phyloP scores from a whole-genome alignment of 2,888 invertebrate genomes.

The Ormyrus labotus region DNA sequence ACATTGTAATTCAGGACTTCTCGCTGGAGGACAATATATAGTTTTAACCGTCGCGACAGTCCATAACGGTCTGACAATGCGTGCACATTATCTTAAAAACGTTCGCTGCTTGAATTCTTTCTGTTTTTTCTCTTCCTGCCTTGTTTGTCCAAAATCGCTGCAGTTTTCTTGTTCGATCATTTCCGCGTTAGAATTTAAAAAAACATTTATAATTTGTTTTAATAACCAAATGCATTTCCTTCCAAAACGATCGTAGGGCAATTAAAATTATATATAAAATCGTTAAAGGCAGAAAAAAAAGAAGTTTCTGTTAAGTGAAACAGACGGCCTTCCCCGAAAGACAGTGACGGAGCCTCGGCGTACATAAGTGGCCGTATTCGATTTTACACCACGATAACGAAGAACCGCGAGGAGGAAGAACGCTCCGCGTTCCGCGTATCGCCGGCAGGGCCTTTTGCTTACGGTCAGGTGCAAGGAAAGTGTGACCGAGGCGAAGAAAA shows the following conservation, averaged over 20 bases:
- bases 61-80: constrained; percentile 61
- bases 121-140: neutral
- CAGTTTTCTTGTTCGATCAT: too few species aligned
- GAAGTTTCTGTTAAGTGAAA: neutral
- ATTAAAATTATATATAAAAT: too few species aligned
- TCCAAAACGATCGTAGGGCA: too few species aligned
- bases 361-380: constrained; percentile 21
- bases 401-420: constrained; percentile 27
- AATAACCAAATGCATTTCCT: too few species aligned
- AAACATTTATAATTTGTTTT: too few species aligned
- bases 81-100: constrained; percentile 57
- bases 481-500: constrained; percentile 25
- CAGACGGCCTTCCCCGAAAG: neutral
- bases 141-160: too few species aligned
- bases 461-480: constrained; percentile 49
- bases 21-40: constrained; percentile 68
- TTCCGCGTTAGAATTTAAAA: too few species aligned
- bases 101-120: constrained; percentile 42
- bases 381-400: constrained; percentile 47
- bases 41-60: constrained; percentile 66
- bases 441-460: neutral
- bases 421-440: neutral
- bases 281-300: too few species aligned
- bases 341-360: constrained; percentile 21
- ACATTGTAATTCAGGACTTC: constrained; percentile 70